phyloP scores from a whole-genome alignment of 1,140 invertebrate genomes.

The Drosophila ficusphila region DNA sequence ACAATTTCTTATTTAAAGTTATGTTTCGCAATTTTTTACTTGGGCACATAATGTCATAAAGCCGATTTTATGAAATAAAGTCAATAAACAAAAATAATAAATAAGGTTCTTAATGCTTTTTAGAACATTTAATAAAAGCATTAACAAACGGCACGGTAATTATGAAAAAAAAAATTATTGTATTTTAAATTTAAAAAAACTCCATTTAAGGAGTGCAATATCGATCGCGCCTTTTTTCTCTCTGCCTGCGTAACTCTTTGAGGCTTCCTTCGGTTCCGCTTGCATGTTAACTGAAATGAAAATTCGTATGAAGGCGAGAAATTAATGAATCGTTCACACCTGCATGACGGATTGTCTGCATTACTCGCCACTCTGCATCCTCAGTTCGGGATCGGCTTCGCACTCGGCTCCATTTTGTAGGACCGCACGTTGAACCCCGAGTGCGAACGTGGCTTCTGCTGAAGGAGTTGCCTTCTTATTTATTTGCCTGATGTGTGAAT shows the following conservation, averaged over 20 bases:
- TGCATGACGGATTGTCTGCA: conserved; percentile 84
- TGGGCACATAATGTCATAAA: no score
- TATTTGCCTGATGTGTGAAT: conserved; percentile 83
- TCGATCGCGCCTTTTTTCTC: no score
- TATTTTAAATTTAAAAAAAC: no score
- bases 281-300: conserved; percentile 83
- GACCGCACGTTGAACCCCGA: conserved; percentile 7
- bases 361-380: conserved; percentile 56
- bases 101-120: no score
- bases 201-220: no score
- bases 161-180: no score
- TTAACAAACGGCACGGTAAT: no score
- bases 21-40: no score
- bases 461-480: conserved; percentile 82
- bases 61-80: no score
- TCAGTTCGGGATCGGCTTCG: not conserved
- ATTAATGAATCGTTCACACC: conserved; percentile 84
- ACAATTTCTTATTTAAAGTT: no score
- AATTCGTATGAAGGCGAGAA: conserved; percentile 84
- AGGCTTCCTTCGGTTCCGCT: conserved; percentile 78
- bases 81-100: no score
- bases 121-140: no score
- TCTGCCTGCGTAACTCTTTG: conserved; percentile 75
- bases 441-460: conserved; percentile 60
- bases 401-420: conserved; percentile 37